Percentiles rank a stretch among this genome's conserved stretches.
phyloP scores from a whole-genome alignment of 2,888 invertebrate species.

The Bhutanitis thaidina region DNA sequence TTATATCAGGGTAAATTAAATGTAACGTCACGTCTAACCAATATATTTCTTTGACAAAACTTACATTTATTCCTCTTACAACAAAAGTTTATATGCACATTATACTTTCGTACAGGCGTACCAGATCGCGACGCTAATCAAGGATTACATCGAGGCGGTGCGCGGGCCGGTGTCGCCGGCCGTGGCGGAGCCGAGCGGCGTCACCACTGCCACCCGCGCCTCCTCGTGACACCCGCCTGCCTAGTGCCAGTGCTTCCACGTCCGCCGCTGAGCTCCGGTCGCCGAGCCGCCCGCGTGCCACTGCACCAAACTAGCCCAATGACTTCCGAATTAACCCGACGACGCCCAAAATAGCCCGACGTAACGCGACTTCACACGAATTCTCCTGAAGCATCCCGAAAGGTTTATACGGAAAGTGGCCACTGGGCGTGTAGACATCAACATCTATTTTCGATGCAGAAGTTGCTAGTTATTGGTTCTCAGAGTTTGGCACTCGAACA shows the following conservation, averaged over 20 bases:
- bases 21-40: too few relatives aligned
- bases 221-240: conserved; percentile 69
- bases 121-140: conserved; percentile 94
- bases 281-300: conserved; percentile 4
- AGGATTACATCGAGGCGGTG: conserved; percentile 86
- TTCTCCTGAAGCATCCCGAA: not conserved
- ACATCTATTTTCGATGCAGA: too few relatives aligned
- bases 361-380: not conserved
- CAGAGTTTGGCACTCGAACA: too few relatives aligned
- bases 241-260: conserved; percentile 80
- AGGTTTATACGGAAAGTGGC: too few relatives aligned
- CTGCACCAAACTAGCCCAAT: conserved; percentile 7
- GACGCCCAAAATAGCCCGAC: not conserved
- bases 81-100: too few relatives aligned
- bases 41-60: too few relatives aligned
- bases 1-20: too few relatives aligned
- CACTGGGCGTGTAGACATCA: too few relatives aligned
- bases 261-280: conserved; percentile 47
- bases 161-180: conserved; percentile 74
- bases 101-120: conserved; percentile 87
- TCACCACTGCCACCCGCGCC: conserved; percentile 26
- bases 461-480: too few relatives aligned
- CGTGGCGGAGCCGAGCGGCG: conserved; percentile 40
- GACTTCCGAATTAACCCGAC: not conserved
- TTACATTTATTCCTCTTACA: too few relatives aligned